A percentile compares a stretch with the other conserved stretches of the same genome.
Evolutionary conservation across 2,888 invertebrate genomes (phyloP).

Genomic region (Meganola albula): DNA sequence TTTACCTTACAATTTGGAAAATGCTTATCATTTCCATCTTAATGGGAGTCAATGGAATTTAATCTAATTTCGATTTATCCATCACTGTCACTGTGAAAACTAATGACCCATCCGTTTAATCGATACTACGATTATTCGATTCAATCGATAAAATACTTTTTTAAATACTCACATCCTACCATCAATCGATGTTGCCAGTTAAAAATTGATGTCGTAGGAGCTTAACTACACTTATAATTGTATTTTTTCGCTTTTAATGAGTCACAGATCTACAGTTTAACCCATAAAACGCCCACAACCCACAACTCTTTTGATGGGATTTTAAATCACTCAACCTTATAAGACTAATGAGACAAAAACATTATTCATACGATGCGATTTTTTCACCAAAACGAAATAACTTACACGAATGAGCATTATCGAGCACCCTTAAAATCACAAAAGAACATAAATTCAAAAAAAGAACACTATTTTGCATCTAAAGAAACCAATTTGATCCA

Average conservation of each 20-base stretch:
- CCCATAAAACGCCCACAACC: slow-evolving; percentile 32
- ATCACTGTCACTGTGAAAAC: too few species aligned
- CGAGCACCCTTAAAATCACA: slow-evolving; percentile 58
- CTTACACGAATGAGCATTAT: slow-evolving; percentile 63
- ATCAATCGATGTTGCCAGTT: too few species aligned
- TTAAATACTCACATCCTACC: too few species aligned
- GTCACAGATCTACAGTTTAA: slow-evolving; percentile 27
- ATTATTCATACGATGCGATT: slow-evolving; percentile 52
- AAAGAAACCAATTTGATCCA: background rate
- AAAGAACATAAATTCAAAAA: slow-evolving; percentile 55
- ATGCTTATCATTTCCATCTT: too few species aligned
- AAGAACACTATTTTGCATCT: slow-evolving; percentile 7
- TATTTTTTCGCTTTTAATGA: slow-evolving; percentile 34
- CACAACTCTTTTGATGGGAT: slow-evolving; percentile 37
- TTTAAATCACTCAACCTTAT: slow-evolving; percentile 60
- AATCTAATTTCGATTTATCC: too few species aligned
- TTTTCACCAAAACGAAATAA: slow-evolving; percentile 57
- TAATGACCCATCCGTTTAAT: too few species aligned
- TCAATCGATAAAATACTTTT: too few species aligned
- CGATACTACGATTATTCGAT: too few species aligned
- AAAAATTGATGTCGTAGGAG: too few species aligned
- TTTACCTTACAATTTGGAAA: too few species aligned
- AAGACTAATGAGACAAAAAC: slow-evolving; percentile 69
- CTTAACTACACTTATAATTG: too few species aligned
- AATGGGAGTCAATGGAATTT: too few species aligned